Conservation (phyloP, 2,888 invertebrate species). For the Brenthis hecate region DNA sequence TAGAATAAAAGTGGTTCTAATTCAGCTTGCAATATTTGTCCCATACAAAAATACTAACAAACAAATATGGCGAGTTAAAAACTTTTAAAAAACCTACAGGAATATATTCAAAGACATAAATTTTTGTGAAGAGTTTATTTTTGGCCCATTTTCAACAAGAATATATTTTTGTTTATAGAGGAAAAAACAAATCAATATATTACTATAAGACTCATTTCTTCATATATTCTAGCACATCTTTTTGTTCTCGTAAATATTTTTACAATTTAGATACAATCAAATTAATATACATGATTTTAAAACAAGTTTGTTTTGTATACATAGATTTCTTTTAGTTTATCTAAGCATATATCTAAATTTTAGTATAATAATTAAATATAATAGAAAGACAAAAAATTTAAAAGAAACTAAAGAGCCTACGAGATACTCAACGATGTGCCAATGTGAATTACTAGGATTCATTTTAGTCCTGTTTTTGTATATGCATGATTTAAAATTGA, state of each 20-base stretch:
- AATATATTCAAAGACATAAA: conserved; percentile 33
- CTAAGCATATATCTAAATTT: conserved; percentile 9
- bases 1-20: too few species aligned
- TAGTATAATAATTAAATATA: conserved; percentile 3
- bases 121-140: conserved; percentile 79
- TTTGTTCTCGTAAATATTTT: conserved; percentile 28
- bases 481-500: conserved; percentile 29
- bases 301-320: conserved; percentile 18
- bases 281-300: conserved; percentile 16
- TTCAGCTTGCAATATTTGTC: too few species aligned
- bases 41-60: too few species aligned
- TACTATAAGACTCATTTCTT: conserved; percentile 40
- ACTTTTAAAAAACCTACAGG: background rate
- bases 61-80: too few species aligned
- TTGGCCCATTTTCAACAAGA: conserved; percentile 69
- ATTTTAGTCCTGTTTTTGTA: conserved; percentile 22
- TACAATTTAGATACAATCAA: conserved; percentile 6
- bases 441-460: conserved; percentile 4
- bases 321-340: conserved; percentile 9
- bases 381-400: conserved; percentile 1
- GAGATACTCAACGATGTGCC: conserved; percentile 7
- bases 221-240: conserved; percentile 25
- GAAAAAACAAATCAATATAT: conserved; percentile 50
- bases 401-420: background rate
- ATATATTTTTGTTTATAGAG: conserved; percentile 55